Evolutionary conservation across 1,140 invertebrate species (phyloP).

Genomic region (Leucophenga varia): DNA sequence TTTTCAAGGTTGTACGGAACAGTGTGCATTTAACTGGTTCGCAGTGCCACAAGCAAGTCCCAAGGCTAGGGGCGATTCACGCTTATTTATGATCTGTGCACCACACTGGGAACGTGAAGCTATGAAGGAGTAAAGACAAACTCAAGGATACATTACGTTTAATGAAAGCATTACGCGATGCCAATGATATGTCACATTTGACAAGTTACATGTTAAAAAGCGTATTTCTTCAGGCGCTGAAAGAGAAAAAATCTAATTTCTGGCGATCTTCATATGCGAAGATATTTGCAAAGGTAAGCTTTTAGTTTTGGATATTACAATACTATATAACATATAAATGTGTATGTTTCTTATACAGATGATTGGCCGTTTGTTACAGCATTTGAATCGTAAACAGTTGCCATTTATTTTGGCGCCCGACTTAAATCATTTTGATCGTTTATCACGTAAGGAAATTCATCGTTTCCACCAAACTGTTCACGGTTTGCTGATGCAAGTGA

Average conservation of each 20-base stretch:
- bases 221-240: constrained; percentile 15
- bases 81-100: constrained; percentile 22
- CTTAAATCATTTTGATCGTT: constrained; percentile 17
- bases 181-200: constrained; percentile 16
- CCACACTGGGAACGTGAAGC: constrained; percentile 26
- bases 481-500: too few relatives aligned
- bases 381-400: neutral
- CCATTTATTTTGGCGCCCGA: constrained; percentile 13
- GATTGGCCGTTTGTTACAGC: constrained; percentile 13
- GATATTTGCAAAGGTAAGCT: too few relatives aligned
- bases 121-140: constrained; percentile 18
- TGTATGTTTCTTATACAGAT: constrained; percentile 8
- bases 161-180: constrained; percentile 27
- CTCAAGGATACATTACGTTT: constrained; percentile 23
- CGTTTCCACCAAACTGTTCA: too few relatives aligned
- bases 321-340: too few relatives aligned
- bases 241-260: neutral
- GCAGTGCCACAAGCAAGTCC: constrained; percentile 23
- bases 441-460: too few relatives aligned
- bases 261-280: too few relatives aligned
- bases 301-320: too few relatives aligned
- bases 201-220: constrained; percentile 28
- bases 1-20: too few relatives aligned
- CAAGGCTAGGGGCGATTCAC: neutral
- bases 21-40: too few relatives aligned